Base-by-base conservation (phyloP, 1,140 invertebrate species). In the Zaprionus ornatus region DNA sequence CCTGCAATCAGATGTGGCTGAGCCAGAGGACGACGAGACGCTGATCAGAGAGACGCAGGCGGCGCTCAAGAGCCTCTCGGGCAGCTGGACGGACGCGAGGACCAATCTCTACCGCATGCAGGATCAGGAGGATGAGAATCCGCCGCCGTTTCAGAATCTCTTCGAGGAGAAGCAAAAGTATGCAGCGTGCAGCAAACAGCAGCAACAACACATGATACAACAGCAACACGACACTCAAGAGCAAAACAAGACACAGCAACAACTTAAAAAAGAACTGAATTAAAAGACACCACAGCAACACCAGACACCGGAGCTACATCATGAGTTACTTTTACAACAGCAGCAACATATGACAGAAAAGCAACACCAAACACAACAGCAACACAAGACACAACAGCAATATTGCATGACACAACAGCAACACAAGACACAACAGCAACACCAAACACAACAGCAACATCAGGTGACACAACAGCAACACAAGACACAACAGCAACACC, bases 1-100 rank as follows among this genome's bases (percentile, higher is more conserved):
- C 75, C 52, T 72, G 78, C 69, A 29, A 13, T n/a, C 56, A 45
- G 70, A 57, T 65, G 82, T 92, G 1, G 48, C 69, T 17, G 93
- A 93, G 45, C 93, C 95, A 92, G 96, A 97, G 93, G 96, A 97
- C 77, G 96, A 97, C 76, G 96, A 97, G 91, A 96, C 95, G 2
- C 93, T 97, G 7, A 97, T 98, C 64, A 93, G 96, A 52, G 97
- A 98, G 92, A 97, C 97, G 1, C 97, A 98, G 90, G 96, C 96
- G 3, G 96, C 97, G 0, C 92, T 98, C 40, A 96, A 97, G 84
- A 97, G 96, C 82, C 93, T 98, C 0, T 97, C 97, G 0, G 97
- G 96, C 4, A 96, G 95, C 84, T 97, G 96, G 96, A 94, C 95
- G 1, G 93, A 93, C 40, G 95, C 95, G 1, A 92, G 95, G 19